Percentiles rank a stretch among this genome's conserved stretches.
Evolutionary conservation across 1,140 invertebrate species (phyloP).

Genomic region (Zaprionus gabonicus): DNA sequence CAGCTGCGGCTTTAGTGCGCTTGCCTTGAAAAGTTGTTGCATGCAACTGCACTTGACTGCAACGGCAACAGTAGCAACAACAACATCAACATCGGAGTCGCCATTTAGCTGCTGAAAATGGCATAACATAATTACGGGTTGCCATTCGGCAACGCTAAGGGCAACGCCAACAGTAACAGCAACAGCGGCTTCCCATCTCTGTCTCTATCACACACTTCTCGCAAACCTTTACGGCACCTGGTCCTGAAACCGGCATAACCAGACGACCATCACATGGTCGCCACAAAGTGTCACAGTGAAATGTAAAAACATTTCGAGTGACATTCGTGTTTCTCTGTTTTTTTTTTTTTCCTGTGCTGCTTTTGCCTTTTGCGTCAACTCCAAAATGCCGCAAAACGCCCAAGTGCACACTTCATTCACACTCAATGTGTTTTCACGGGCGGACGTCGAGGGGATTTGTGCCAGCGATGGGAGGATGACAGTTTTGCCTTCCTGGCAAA

Average conservation of each 20-base stretch:
- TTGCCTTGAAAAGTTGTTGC: conserved; percentile 68
- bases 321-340: conserved; percentile 60
- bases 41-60: conserved; percentile 60
- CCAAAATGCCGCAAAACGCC: conserved; percentile 74
- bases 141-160: conserved; percentile 34
- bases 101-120: conserved; percentile 73
- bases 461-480: not conserved
- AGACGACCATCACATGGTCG: conserved; percentile 46
- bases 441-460: not conserved
- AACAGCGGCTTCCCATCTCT: conserved; percentile 1
- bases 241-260: conserved; percentile 40
- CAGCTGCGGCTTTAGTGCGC: conserved; percentile 31
- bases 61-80: conserved; percentile 18
- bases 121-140: conserved; percentile 73
- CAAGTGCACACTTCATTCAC: conserved; percentile 80
- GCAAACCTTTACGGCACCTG: conserved; percentile 3
- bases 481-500: conserved; percentile 26
- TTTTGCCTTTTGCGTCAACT: conserved; percentile 49
- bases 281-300: conserved; percentile 75
- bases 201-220: not conserved
- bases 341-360: conserved; percentile 34
- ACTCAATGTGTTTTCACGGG: conserved; percentile 70
- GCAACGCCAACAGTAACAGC: conserved; percentile 8
- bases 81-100: conserved; percentile 35
- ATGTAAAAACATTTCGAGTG: conserved; percentile 73